These are phyloP conservation scores for Temnothorax curvispinosus DNA, from an alignment of 1,140 invertebrate genomes.

Conservation along the genomic window DNA sequence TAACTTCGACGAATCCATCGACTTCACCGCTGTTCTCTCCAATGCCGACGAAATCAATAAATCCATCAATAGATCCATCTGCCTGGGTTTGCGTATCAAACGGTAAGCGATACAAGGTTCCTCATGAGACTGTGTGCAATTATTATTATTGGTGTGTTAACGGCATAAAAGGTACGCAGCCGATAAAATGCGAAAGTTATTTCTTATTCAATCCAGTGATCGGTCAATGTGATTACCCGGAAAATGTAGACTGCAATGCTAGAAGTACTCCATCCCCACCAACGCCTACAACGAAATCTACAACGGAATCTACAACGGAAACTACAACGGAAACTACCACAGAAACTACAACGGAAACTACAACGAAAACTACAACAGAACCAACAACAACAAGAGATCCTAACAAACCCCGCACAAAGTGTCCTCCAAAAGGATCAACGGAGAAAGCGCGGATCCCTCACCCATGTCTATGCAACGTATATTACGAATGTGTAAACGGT, in stretches of 20 bases:
- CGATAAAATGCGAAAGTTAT: conserved; percentile 82
- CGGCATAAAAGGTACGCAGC: conserved; percentile 79
- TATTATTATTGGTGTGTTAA: conserved; percentile 87
- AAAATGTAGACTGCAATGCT: conserved; percentile 28
- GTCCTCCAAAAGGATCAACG: conserved; percentile 35
- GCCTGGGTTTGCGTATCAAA: neutral
- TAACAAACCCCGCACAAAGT: conserved; percentile 16
- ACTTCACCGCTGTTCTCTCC: neutral
- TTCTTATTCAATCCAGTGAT: conserved; percentile 85
- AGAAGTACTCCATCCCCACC: neutral
- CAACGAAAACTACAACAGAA: neutral
- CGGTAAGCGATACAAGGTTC: conserved; percentile 65
- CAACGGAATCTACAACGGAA: neutral
- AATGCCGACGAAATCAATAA: neutral
- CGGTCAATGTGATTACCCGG: conserved; percentile 81
- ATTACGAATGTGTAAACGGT: conserved; percentile 86
- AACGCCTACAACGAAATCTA: neutral
- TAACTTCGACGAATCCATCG: conserved; percentile 61
- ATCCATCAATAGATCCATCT: neutral
- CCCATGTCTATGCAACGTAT: conserved; percentile 84
- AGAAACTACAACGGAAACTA: neutral
- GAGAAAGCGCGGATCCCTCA: conserved; percentile 80
- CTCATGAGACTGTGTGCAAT: conserved; percentile 85
- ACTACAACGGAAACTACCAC: neutral
- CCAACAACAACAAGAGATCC: neutral